phyloP scores from a whole-genome alignment of 2,113 vertebrate species.

The Arothron firmamentum region DNA sequence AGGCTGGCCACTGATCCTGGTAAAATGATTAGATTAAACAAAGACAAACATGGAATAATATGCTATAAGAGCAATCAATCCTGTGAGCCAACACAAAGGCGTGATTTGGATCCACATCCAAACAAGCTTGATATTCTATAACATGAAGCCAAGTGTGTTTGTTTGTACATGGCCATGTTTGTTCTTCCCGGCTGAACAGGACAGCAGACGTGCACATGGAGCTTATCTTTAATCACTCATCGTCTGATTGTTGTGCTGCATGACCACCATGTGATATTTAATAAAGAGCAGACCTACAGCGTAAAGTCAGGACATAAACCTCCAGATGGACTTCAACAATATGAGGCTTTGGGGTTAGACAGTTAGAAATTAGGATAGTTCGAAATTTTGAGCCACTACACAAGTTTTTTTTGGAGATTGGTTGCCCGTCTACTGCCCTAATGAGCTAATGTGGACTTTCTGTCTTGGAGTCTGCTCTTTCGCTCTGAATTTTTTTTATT shows the following conservation, averaged over 20 bases:
- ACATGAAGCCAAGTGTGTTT: slow-evolving; percentile 60
- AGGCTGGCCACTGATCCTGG: slow-evolving; percentile 66
- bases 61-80: slow-evolving; percentile 68
- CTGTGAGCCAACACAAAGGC: slow-evolving; percentile 59
- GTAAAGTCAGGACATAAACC: not conserved
- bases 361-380: too few relatives aligned
- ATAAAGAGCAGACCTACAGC: slow-evolving; percentile 12
- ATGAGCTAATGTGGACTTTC: too few relatives aligned
- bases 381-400: too few relatives aligned
- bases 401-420: too few relatives aligned
- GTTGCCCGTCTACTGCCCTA: too few relatives aligned
- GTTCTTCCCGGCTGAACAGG: slow-evolving; percentile 40
- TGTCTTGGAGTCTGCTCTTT: too few relatives aligned
- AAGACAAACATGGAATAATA: slow-evolving; percentile 72
- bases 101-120: slow-evolving; percentile 63
- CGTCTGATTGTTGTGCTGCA: slow-evolving; percentile 10
- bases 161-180: slow-evolving; percentile 57
- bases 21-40: slow-evolving; percentile 74
- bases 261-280: slow-evolving; percentile 33
- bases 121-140: slow-evolving; percentile 58
- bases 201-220: slow-evolving; percentile 43
- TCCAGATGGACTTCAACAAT: too few relatives aligned
- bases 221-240: slow-evolving; percentile 51
- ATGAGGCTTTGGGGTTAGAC: too few relatives aligned
- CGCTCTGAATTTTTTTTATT: too few relatives aligned